Evolutionary conservation across 2,888 invertebrate genomes (phyloP).

Genomic region (Dasysyrphus albostriatus): DNA sequence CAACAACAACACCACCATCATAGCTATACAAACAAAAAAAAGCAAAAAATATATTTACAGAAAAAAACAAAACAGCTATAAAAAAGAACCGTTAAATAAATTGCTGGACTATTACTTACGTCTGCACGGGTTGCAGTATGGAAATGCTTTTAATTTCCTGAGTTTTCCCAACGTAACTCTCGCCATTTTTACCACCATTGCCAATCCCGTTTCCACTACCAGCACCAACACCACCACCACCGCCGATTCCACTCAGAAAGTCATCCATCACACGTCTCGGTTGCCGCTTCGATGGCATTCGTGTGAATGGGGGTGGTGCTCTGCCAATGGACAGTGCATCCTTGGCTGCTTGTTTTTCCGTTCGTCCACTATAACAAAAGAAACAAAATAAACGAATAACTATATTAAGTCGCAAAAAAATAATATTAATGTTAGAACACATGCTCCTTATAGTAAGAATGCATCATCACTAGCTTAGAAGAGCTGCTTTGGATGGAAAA

Average conservation of each 20-base stretch:
- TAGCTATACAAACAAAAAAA: constrained; percentile 15
- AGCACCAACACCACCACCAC: constrained; percentile 87
- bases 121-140: constrained; percentile 86
- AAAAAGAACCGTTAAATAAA: constrained; percentile 75
- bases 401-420: constrained; percentile 39
- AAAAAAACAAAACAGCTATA: constrained; percentile 31
- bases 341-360: constrained; percentile 85
- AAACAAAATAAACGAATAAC: constrained; percentile 33
- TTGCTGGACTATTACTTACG: constrained; percentile 81
- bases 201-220: constrained; percentile 85
- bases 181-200: constrained; percentile 83
- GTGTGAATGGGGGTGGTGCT: constrained; percentile 90
- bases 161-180: constrained; percentile 79
- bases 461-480: neutral
- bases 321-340: constrained; percentile 84
- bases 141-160: constrained; percentile 85
- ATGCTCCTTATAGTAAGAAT: constrained; percentile 36
- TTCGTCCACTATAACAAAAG: constrained; percentile 85
- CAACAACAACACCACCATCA: constrained; percentile 67
- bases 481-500: neutral
- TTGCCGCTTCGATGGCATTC: constrained; percentile 91
- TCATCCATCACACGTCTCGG: constrained; percentile 88
- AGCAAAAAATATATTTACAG: constrained; percentile 62
- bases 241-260: constrained; percentile 86
- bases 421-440: constrained; percentile 44